Evolutionary conservation across 1,140 invertebrate species (phyloP), one percentile per base, ranked within the genome.

Genomic region (Brachionus manjavacas): DNA sequence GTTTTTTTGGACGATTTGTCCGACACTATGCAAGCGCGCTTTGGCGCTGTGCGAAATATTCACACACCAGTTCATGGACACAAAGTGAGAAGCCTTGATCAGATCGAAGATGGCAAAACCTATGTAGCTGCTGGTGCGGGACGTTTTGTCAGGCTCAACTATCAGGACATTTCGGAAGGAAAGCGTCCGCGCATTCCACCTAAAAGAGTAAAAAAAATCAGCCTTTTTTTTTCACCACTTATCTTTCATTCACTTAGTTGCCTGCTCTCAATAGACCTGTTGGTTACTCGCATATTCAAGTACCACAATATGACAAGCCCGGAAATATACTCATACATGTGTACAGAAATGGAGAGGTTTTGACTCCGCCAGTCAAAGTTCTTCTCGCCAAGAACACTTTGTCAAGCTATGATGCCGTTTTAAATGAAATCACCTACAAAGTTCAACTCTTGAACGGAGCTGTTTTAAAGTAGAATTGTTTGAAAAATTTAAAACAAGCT

Each of bases 1-100:
- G 83, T 84, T 43, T 76, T 84, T 39, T 66, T 84, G 12, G 83
- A 84, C 25, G 83, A 84, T 64, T 60, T 72, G 41, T 84, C 83
- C 9, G 49, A 84, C 20, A 72, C 23, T 7, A 68, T 84, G 60
- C 28, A 74, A 52, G 83, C 83, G 12, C 60, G 60, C 31, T 84
- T 84, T 64, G 83, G 83, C 2, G 83, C 83, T 11, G 83, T 84
- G 4, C 14, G 83, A 20, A 46, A 46, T 41, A 74, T 84, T 41
- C 60, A 84, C 25, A 84, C 83, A 43, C 83, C 83, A 9, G 25
- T 74, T 12, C 31, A 84, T 52, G 83, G 83, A 9, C 60, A 66
- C 12, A 52, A 41, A 76, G 66, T 84, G 11, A 66, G 55, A 20
- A 49, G 60, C 41, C 20, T 84, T 16, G 35, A 66, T 41, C 55